Base-by-base conservation (phyloP, 1,140 invertebrate genomes). In the silkworm (Bombyx mori) region DNA sequence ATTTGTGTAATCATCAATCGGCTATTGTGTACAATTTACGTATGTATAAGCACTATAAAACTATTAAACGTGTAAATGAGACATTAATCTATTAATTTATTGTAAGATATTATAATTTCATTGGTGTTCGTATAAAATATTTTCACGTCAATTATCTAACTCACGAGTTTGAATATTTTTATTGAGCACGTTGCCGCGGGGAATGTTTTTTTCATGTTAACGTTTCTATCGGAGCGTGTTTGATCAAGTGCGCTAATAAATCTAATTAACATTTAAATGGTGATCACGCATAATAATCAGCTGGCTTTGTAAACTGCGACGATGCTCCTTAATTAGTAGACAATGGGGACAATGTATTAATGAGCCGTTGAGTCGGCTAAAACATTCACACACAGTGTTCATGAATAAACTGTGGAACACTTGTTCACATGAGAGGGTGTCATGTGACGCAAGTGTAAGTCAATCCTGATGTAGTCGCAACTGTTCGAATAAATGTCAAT, bases 241-340 rank as follows among this genome's bases (percentile, higher is more conserved):
- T 84, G 73, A 75, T 82, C 83, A 86, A 79, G 75, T 86, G 82
- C 60, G 62, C 56, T 56, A 71, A 71, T 81, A 80, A 80, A 79
- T 79, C 69, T 84, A 82, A 86, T 86, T 86, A 84, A 77, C 81
- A 86, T 84, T 79, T 83, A 82, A 84, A 83, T 82, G 80, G 71
- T 86, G 73, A 84, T 75, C 81, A 86, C 75, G 81, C 76, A 84
- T 83, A 82, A 79, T 82, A 79, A 82, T 84, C 79, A 86, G 75
- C 61, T 77, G 77, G 74, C 68, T 75, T 77, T 75, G 66, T 77
- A 79, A 73, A 77, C 72, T 73, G 75, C 69, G 68, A 73, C 69
- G 71, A 69, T 69, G 74, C 66, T 68, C 71, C 69, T 75, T 82
- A 84, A 84, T 84, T 84, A 79, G 62, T 75, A 75, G 71, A 77